Evolutionary conservation across 1,140 invertebrate species (phyloP), one percentile per base, ranked within the genome.

Genomic region (Muscidifurax raptorellus): DNA sequence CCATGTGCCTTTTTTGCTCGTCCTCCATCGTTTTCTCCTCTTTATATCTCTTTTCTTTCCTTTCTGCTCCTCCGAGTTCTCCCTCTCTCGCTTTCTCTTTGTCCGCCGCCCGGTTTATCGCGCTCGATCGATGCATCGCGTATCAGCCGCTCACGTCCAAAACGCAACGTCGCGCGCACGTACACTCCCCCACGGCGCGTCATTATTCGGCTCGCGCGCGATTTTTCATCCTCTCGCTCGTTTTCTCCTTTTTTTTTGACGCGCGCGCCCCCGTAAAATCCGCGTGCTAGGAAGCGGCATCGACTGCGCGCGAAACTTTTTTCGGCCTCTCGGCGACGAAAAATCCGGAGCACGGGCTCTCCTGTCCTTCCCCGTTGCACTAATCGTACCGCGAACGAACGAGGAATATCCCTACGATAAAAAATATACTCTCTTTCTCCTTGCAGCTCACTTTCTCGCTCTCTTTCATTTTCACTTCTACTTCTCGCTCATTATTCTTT

Each of bases 361-460:
- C 27, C 52, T 27, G 52, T 52, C 27, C 22, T 72, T 47, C 67
- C n/a, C 6, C 36, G 28, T 22, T 10, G 52, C 47, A 6, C 15
- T 44, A 47, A 69, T 66, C 32, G 52, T 44, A 28, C 22, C 18
- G 27, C 27, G 66, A 79, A 75, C 30, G 52, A 74, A 71, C 28
- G 25, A 44, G 47, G 15, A 85, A 59, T 80, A 52, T 28, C 59
- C 32, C 27, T 32, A 59, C 36, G 36, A 77, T 85, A 77, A 84
- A 85, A 85, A 85, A 85, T 85, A 85, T 76, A 85, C 44, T 72
- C 25, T 64, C n/a, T 78, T 72, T 66, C 32, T 75, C 44, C 52
- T 59, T 59, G 52, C 22, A 59, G 6, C 52, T 59, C 18, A 22
- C 18, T 32, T 18, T 81, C 44, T 44, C 47, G 2, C 13, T 69